These are phyloP conservation scores for Uria lomvia DNA, from an alignment of 2,113 vertebrate genomes.

Conservation along the genomic window DNA sequence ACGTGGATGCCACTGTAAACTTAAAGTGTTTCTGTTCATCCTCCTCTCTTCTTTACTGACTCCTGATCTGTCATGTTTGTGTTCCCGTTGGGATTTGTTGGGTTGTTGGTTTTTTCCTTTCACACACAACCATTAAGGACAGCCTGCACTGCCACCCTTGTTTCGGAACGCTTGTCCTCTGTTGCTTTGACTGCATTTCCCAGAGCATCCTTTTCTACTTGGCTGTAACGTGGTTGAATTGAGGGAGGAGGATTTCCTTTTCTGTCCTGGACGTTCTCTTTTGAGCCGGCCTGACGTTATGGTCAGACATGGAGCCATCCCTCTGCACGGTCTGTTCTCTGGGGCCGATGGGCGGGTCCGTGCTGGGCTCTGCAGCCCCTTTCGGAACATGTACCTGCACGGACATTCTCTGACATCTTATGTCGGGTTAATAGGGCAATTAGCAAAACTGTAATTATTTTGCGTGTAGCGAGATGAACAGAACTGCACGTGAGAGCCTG, in stretches of 20 bases:
- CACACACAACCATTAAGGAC: background rate
- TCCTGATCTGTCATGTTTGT: background rate
- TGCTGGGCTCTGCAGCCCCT: accelerated
- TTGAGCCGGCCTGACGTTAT: background rate
- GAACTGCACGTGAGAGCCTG: accelerated
- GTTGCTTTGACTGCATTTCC: background rate
- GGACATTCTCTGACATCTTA: accelerated
- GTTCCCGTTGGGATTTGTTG: background rate
- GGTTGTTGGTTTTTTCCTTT: background rate
- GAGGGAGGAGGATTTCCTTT: background rate
- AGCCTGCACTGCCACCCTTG: background rate
- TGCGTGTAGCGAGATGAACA: accelerated
- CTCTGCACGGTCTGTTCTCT: background rate
- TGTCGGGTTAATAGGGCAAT: background rate
- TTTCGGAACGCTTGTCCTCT: background rate
- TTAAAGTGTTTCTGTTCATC: background rate
- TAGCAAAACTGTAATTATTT: accelerated
- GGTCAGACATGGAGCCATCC: accelerated
- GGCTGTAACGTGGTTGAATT: accelerated
- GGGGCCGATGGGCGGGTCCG: background rate
- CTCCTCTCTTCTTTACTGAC: background rate
- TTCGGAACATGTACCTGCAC: accelerated
- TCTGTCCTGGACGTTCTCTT: too few relatives aligned
- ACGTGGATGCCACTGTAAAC: accelerated
- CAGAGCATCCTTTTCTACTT: background rate